Evolutionary conservation across 92 coral and sea anemone genomes (phyloP), one percentile per base, ranked within the genome.

Genomic region (Porites divaricata): DNA sequence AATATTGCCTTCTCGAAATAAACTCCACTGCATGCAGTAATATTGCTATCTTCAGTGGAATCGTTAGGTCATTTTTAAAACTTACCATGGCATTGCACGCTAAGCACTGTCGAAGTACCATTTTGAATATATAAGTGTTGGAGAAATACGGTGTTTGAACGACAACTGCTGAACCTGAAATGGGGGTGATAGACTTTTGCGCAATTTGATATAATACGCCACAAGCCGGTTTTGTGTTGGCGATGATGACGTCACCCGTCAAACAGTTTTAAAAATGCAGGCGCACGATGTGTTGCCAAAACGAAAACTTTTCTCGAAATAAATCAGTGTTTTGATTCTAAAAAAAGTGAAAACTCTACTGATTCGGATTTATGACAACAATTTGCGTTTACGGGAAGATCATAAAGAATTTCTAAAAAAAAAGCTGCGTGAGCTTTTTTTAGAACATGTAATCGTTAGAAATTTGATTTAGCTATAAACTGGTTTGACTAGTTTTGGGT

Each of bases 61-160:
- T 57, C 62, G 9, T 12, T 9, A 57, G 50, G 50, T 68, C 10
- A 35, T 53, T 11, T 57, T 35, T 35, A 12, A 61, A 70, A 25
- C 88, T 75, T 84, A 84, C 88, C 88, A 56, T 50, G 14, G 81
- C 35, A 67, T 75, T 84, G 56, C 88, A 84, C 64, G 88, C 88
- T 75, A 84, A 24, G 67, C 88, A 84, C 28, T 84, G 88, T 48
- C 57, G 74, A n/a, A 76, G 81, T 35, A 76, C 81, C 88, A 84
- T 84, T 71, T 59, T 82, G 79, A 63, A 59, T 57, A 15, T 23
- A 71, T 48, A n/a, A 17, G 61, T 56, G 61, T 7, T 73, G 62
- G 25, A 52, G 19, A 21, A 16, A 23, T 41, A 23, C 45, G 63
- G 25, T 72, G 51, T 82, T 48, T 62, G 45, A 72, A 45, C 50